A percentile compares a stretch with the other conserved stretches of the same genome.
phyloP scores from a whole-genome alignment of 2,888 invertebrate species.

The Ferdinandea cuprea region DNA sequence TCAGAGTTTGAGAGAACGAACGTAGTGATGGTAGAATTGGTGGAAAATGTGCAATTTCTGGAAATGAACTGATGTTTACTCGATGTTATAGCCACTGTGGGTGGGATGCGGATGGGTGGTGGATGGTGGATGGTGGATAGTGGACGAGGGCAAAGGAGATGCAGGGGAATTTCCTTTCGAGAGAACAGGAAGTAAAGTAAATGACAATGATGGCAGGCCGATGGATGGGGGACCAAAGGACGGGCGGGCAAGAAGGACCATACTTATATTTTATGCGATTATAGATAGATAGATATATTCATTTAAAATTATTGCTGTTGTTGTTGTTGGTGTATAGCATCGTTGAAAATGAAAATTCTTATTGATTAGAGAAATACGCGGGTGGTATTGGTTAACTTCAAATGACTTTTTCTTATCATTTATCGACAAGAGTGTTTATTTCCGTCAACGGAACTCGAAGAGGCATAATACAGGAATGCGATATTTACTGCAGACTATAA shows the following conservation, averaged over 20 bases:
- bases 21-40: slow-evolving; percentile 21
- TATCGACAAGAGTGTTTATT: slow-evolving; percentile 34
- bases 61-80: slow-evolving; percentile 63
- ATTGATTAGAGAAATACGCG: slow-evolving; percentile 70
- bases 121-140: not conserved
- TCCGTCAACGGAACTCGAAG: not conserved
- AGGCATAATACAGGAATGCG: not conserved
- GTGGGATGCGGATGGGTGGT: not conserved
- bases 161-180: not conserved
- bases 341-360: slow-evolving; percentile 63
- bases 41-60: slow-evolving; percentile 55
- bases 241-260: slow-evolving; percentile 47
- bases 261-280: slow-evolving; percentile 31
- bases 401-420: slow-evolving; percentile 57
- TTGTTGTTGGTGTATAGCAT: too few species aligned
- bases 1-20: slow-evolving; percentile 37
- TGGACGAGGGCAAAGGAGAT: too few species aligned
- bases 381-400: slow-evolving; percentile 35
- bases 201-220: too few species aligned
- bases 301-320: slow-evolving; percentile 15
- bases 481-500: not conserved
- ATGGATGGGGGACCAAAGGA: slow-evolving; percentile 9
- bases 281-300: slow-evolving; percentile 13
- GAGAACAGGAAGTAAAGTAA: slow-evolving; percentile 64
- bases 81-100: slow-evolving; percentile 42